These are phyloP conservation scores for Discoglossus pictus DNA, from an alignment of 2,797 vertebrate species.

Conservation along the genomic window DNA sequence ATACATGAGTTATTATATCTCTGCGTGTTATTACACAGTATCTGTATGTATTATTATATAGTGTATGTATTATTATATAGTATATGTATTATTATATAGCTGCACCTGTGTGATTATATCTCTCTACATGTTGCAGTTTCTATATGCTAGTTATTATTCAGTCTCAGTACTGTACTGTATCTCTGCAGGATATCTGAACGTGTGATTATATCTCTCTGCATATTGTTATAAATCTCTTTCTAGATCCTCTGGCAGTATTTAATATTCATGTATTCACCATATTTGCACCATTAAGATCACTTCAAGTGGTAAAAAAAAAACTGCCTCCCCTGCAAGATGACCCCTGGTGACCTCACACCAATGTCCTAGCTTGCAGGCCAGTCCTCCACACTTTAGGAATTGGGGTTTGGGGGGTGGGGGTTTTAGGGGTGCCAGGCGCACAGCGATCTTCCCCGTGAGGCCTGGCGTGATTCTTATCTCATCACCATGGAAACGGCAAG, in stretches of 20 bases:
- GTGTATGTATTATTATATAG: background rate
- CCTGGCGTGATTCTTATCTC: constrained; percentile 48
- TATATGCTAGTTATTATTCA: background rate
- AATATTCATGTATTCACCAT: constrained; percentile 3
- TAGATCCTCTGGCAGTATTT: constrained; percentile 8
- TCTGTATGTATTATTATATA: no score
- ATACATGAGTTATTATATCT: no score
- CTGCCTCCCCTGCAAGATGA: background rate
- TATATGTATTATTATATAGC: background rate
- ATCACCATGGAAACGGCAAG: constrained; percentile 46
- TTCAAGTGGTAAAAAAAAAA: background rate
- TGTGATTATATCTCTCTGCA: background rate
- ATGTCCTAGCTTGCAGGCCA: background rate
- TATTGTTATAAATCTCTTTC: no score
- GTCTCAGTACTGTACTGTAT: background rate
- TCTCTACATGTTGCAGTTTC: background rate
- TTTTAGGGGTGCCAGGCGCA: constrained; percentile 11
- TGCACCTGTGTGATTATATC: constrained; percentile 2
- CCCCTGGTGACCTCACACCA: background rate
- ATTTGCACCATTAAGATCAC: background rate
- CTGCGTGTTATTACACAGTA: no score
- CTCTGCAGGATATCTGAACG: no score
- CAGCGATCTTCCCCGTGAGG: constrained; percentile 38
- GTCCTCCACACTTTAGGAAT: background rate
- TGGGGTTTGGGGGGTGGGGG: constrained; percentile 9